These are phyloP conservation scores for Madoqua kirkii DNA, from an alignment of 2,113 vertebrate species.

Conservation along the genomic window DNA sequence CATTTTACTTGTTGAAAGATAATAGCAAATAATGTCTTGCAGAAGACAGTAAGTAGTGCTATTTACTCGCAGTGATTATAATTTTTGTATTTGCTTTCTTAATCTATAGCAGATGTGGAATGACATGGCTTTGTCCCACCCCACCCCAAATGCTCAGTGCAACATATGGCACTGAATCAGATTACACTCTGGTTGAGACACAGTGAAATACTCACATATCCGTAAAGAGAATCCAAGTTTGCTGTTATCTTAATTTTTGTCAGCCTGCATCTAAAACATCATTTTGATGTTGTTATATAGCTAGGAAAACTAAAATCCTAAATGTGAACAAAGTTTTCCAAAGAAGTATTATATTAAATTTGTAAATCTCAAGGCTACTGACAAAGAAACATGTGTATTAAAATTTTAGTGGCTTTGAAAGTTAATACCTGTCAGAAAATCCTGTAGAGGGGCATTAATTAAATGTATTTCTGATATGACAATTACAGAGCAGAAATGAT, in stretches of 20 bases:
- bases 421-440: neutral
- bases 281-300: neutral
- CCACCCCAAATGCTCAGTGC: conserved; percentile 41
- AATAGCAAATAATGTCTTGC: conserved; percentile 54
- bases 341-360: conserved; percentile 4
- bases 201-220: neutral
- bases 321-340: neutral
- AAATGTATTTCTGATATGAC: neutral
- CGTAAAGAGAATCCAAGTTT: neutral
- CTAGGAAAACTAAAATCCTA: conserved; percentile 25
- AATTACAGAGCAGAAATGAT: neutral
- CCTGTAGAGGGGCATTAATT: neutral
- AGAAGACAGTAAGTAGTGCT: conserved; percentile 57
- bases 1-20: conserved; percentile 45
- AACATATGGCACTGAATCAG: conserved; percentile 58
- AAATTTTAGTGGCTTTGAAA: neutral
- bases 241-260: neutral
- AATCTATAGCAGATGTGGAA: conserved; percentile 76
- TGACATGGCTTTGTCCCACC: conserved; percentile 45
- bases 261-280: neutral
- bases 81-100: conserved; percentile 70
- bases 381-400: neutral
- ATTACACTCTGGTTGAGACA: neutral
- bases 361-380: neutral
- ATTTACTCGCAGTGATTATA: conserved; percentile 67